Evolutionary conservation across 2,797 vertebrate genomes (phyloP), one percentile per base, ranked within the genome.

Genomic region (Rhinogobio ventralis): DNA sequence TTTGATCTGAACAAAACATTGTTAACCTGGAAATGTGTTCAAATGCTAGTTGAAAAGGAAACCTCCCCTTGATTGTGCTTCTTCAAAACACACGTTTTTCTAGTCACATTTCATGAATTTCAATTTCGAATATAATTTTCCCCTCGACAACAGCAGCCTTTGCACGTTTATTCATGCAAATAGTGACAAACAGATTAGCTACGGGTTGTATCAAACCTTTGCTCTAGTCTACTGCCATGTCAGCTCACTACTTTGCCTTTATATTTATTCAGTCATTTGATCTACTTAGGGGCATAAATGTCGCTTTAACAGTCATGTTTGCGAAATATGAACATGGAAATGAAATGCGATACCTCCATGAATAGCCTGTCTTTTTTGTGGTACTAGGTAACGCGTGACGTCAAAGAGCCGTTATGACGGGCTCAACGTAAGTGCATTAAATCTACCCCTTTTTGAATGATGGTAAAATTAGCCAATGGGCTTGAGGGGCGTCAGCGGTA

Each of bases 371-470:
- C 86, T 82, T 69, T 86, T 51, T 67, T 81, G 73, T 92, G 93
- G 92, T 92, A 91, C 89, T 93, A 90, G 88, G 90, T 92, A 94
- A 88, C 88, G 92, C 93, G 90, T 95, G 94, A 95, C 94, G 95
- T 93, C 93, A 91, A 86, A 86, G 81, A 85, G 86, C 89, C 87
- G 92, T 88, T 81, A 71, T 82, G 90, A 93, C 51, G 90, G 89
- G 87, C 92, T 91, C 92, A 86, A 91, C 92, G 90, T 83, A 91
- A 80, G 15, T 90, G 90, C 89, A 88, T 91, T 89, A 81, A 90
- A 89, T 89, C 90, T 81, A 81, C 53, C 51, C 85, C 89, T 76
- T 91, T 60, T 20, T 36, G 80, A 91, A 8, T 78, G 93, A 92
- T 86, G 17, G 51, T 0, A 1, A 28, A 0, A 0, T 4, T 17